Evolutionary conservation across 2,797 vertebrate genomes (phyloP).

Genomic region (Argya squamiceps): DNA sequence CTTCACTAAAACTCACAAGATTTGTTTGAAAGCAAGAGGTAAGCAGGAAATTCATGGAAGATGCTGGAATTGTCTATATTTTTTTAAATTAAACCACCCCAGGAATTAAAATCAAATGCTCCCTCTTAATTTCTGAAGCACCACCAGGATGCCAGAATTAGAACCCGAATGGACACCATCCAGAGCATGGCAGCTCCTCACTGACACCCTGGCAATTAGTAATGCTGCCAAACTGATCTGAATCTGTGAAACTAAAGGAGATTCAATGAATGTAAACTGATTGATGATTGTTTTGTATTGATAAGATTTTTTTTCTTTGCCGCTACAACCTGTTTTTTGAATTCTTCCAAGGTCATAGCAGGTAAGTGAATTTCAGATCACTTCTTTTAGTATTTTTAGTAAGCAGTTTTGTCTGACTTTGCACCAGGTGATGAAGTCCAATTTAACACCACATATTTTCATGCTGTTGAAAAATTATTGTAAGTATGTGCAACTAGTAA

Average conservation of each 20-base stretch:
- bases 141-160: not conserved
- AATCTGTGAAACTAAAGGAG: not conserved
- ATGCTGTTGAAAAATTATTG: not conserved
- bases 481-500: not conserved
- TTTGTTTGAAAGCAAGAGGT: not conserved
- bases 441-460: not conserved
- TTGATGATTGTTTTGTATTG: fast-evolving
- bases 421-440: not conserved
- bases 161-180: not conserved
- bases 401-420: not conserved
- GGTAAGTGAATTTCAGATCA: not conserved
- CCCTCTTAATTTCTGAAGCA: not conserved
- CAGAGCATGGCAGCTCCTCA: not conserved
- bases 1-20: not conserved
- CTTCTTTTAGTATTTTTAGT: not conserved
- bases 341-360: not conserved
- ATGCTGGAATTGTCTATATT: not conserved
- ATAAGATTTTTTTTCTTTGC: fast-evolving
- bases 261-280: not conserved
- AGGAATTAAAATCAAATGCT: not conserved
- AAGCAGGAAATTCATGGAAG: not conserved
- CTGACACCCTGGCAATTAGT: not conserved
- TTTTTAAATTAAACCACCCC: not conserved
- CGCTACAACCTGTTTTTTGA: not conserved
- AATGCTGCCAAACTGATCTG: not conserved